Evolutionary conservation across 2,888 invertebrate genomes (phyloP).

Genomic region (Neelides folsomi): DNA sequence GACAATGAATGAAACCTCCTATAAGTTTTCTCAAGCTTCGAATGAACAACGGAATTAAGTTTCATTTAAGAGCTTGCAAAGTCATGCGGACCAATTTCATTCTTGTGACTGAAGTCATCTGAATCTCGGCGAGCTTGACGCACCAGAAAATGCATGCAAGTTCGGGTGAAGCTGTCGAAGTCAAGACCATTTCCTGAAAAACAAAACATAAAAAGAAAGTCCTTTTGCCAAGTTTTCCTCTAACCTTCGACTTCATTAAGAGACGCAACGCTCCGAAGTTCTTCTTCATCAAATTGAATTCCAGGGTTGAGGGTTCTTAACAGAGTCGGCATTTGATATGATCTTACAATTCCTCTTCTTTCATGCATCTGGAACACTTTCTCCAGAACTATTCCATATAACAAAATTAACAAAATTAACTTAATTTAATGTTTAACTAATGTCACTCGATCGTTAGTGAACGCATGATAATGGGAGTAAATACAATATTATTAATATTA

Average conservation of each 20-base stretch:
- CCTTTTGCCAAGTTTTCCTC: constrained; percentile 4
- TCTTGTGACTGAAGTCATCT: constrained; percentile 9
- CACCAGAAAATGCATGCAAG: constrained; percentile 19
- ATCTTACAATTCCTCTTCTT: constrained; percentile 14
- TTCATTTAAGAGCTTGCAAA: too few species aligned
- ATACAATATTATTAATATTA: background rate
- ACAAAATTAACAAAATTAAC: too few species aligned
- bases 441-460: too few species aligned
- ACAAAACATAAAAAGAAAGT: constrained; percentile 3
- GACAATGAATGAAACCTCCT: too few species aligned
- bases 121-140: constrained; percentile 19
- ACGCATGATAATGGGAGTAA: too few species aligned
- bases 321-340: constrained; percentile 17
- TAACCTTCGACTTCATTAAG: constrained; percentile 15
- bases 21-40: too few species aligned
- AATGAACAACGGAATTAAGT: too few species aligned
- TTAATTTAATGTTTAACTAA: too few species aligned
- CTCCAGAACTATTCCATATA: constrained; percentile 16
- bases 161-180: constrained; percentile 20
- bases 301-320: constrained; percentile 13
- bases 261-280: constrained; percentile 14
- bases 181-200: constrained; percentile 13
- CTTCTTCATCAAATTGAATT: constrained; percentile 12
- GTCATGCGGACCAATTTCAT: constrained; percentile 15
- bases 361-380: constrained; percentile 18